phyloP scores from a whole-genome alignment of 2,888 invertebrate genomes.

The Eristalis tenax region DNA sequence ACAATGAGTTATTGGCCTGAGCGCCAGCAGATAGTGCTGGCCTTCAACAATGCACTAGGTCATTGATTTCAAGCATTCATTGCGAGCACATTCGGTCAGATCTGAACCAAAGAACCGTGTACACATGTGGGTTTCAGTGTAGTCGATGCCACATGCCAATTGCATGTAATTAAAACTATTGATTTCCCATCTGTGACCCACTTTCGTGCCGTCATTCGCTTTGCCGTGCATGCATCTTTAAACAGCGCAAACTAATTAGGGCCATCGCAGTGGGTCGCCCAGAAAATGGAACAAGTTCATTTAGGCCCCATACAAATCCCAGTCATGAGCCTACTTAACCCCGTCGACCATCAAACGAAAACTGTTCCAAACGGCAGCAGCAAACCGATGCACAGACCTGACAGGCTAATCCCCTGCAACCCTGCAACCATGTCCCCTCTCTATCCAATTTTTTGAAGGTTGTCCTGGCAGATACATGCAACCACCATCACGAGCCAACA shows the following conservation, averaged over 20 bases:
- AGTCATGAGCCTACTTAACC: constrained; percentile 42
- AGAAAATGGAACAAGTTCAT: constrained; percentile 46
- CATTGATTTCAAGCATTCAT: too few species aligned
- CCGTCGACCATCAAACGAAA: not conserved
- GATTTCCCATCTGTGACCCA: constrained; percentile 11
- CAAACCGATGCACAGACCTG: not conserved
- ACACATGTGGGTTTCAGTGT: not conserved
- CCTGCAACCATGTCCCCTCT: constrained; percentile 14
- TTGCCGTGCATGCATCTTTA: constrained; percentile 14
- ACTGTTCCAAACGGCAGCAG: not conserved
- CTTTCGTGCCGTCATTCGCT: not conserved
- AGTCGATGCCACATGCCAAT: not conserved
- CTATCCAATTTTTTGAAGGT: constrained; percentile 18
- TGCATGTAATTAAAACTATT: constrained; percentile 3
- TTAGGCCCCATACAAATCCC: constrained; percentile 18
- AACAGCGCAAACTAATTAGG: constrained; percentile 34
- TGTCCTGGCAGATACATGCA: not conserved
- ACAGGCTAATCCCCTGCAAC: constrained; percentile 12
- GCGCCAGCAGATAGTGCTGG: too few species aligned
- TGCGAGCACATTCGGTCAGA: too few species aligned
- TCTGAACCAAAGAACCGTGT: not conserved
- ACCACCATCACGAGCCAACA: not conserved
- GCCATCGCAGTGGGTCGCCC: constrained; percentile 2
- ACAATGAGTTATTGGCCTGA: too few species aligned
- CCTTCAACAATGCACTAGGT: too few species aligned